Evolutionary conservation across 2,797 vertebrate species (phyloP).

Genomic region (Sandelia bainsii): DNA sequence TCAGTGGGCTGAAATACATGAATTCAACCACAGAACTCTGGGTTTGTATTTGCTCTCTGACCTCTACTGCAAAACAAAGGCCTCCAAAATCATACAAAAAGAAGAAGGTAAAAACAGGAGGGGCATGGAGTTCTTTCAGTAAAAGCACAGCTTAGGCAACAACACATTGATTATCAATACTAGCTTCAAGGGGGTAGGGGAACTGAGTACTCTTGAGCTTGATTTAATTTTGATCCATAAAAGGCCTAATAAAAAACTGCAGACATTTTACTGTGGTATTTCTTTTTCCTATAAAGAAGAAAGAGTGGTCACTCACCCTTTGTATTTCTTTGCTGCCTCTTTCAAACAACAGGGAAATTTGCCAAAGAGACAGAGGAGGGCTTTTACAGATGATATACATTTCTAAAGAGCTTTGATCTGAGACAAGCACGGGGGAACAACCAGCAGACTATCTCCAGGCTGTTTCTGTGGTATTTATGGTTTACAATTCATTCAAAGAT

Average conservation of each 20-base stretch:
- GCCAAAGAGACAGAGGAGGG: conserved; percentile 25
- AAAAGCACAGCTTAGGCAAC: background rate
- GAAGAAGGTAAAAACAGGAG: background rate
- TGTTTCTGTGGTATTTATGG: conserved; percentile 46
- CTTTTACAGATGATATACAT: conserved; percentile 7
- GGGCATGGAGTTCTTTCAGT: background rate
- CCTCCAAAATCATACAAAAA: background rate
- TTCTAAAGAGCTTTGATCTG: conserved; percentile 49
- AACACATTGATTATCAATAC: conserved; percentile 23
- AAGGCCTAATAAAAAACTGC: conserved; percentile 21
- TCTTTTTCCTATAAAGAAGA: conserved; percentile 40
- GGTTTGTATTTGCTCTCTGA: conserved; percentile 16
- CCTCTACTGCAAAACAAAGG: background rate
- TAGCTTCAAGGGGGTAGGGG: background rate
- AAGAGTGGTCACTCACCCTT: conserved; percentile 22
- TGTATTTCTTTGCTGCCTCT: conserved; percentile 34
- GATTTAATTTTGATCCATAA: conserved; percentile 32
- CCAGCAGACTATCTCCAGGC: conserved; percentile 24
- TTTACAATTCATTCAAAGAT: conserved; percentile 23
- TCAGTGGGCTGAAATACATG: background rate
- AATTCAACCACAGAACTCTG: background rate
- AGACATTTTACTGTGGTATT: conserved; percentile 40
- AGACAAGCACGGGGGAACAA: conserved; percentile 17
- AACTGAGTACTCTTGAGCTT: conserved; percentile 21
- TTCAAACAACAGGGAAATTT: conserved; percentile 45